Evolutionary conservation across 1,140 invertebrate genomes (phyloP), one percentile per base, ranked within the genome.

Genomic region (Dermatophagoides farinae): DNA sequence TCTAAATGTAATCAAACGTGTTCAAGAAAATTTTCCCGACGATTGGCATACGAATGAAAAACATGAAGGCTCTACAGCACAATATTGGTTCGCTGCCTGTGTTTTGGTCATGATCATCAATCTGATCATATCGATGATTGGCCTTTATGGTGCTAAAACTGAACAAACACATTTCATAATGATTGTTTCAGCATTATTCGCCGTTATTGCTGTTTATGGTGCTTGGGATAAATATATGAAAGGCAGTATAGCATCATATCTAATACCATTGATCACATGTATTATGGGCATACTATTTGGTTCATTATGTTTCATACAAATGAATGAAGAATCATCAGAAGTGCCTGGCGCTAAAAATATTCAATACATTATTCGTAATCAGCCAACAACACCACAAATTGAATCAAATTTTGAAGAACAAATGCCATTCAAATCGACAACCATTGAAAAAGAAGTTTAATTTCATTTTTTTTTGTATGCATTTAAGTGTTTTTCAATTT

Each of bases 161-260:
- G 53, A 55, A 44, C 14, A 25, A 12, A 25, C 25, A 4, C 23
- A 31, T 11, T 25, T 55, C 14, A 25, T 38, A 4, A 55, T 55
- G 53, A 23, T 55, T 23, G 14, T 25, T 25, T 25, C 14, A 5
- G 23, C 25, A 12, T 14, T 55, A 12, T 25, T 55, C 4, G 14
- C 25, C 31, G 31, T 55, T 23, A 23, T 55, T 37, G 53, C 53
- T 23, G 53, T 55, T n/a, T 55, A 55, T 44, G 25, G 53, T 55
- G 53, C 53, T 4, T 55, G 31, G 23, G 53, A 55, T 25, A 55
- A 55, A 44, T 55, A 55, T 25, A 55, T 55, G 23, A 55, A 40
- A 20, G 10, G 16, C 6, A 55, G 38, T 41, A 14, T 31, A 1
- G 12, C 53, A 11, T 14, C 31, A 16, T 55, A 25, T 25, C 14